Evolutionary conservation across 35 echinoderm and acorn worm genomes (phyloP), one percentile per base, ranked within the genome.

Genomic region (Apostichopus californicus): DNA sequence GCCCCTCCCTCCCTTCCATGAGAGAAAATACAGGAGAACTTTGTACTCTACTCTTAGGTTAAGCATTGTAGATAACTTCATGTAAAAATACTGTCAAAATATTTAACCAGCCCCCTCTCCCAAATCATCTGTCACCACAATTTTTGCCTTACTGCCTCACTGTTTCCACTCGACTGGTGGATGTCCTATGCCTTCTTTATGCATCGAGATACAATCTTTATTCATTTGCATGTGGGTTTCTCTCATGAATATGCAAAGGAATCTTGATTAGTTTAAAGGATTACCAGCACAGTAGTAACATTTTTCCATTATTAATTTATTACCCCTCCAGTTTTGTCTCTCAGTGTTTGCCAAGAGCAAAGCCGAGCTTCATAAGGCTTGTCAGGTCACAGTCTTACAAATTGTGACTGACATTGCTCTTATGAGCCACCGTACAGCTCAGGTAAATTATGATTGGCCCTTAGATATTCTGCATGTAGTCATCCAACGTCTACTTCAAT

Each of bases 381-480:
- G 95, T 87, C 95, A 97, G 91, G 93, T 97, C 57, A 97, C 95
- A 56, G 54, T 97, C 10, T 87, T 97, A 15, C 95, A 97, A 89
- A 93, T 97, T 83, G 91, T 97, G 61, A 94, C 92, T 57, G 92
- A 94, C 80, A 90, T 97, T 54, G 95, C 95, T 54, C 95, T 93
- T 70, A 94, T 81, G 68, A 97, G 90, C 71, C 86, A 92, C 77
- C 77, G 92, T 73, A 92, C 94, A 89, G 82, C 80, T 80, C 90
- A 95, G 94, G 95, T 93, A 97, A 93, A 72, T 10, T 24, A 66
- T 65, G 8, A 64, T 89, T 55, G n/a, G 63, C 61, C 9, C n/a
- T 54, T 23, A 68, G 58, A 9, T 46, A 46, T 26, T 18, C 58
- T 89, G 86, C 86, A 89, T 72, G 61, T 64, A 21, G 58, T 73